A percentile compares a stretch with the other conserved stretches of the same genome.
Conservation (phyloP, 92 coral and sea anemone genomes). For the Anthopleura xanthogrammica region DNA sequence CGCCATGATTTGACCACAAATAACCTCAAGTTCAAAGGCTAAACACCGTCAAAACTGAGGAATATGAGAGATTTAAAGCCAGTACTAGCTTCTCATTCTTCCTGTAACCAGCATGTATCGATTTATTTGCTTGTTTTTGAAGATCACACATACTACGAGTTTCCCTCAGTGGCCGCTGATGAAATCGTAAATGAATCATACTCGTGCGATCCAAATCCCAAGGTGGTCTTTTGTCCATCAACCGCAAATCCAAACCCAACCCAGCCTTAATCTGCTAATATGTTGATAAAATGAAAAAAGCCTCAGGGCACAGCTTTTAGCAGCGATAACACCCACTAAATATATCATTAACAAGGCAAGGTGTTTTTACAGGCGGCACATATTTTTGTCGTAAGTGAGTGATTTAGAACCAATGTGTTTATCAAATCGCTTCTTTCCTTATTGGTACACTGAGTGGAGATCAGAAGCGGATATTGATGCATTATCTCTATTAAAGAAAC, state of each 20-base stretch:
- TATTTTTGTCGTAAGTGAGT: not conserved
- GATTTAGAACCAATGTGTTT: too few species aligned
- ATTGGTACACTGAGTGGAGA: too few species aligned
- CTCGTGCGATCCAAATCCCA: not conserved
- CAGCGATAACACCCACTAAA: not conserved
- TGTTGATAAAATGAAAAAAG: not conserved
- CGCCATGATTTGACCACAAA: not conserved
- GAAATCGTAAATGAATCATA: not conserved
- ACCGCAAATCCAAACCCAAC: not conserved
- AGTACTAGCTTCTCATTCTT: too few species aligned
- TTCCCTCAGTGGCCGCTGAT: not conserved
- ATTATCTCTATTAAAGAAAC: too few species aligned
- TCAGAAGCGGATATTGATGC: too few species aligned
- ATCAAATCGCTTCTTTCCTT: too few species aligned
- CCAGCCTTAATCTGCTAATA: not conserved
- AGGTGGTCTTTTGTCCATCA: not conserved
- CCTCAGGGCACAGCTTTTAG: constrained; percentile 3
- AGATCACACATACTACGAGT: too few species aligned
- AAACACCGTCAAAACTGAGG: too few species aligned
- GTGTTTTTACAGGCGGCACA: too few species aligned
- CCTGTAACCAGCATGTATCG: too few species aligned
- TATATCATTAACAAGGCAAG: not conserved
- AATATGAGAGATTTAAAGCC: too few species aligned
- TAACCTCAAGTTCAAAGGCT: not conserved
- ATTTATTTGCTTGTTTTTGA: too few species aligned